Evolutionary conservation across 2,113 vertebrate genomes (phyloP).

Genomic region (Ameiurus melas): DNA sequence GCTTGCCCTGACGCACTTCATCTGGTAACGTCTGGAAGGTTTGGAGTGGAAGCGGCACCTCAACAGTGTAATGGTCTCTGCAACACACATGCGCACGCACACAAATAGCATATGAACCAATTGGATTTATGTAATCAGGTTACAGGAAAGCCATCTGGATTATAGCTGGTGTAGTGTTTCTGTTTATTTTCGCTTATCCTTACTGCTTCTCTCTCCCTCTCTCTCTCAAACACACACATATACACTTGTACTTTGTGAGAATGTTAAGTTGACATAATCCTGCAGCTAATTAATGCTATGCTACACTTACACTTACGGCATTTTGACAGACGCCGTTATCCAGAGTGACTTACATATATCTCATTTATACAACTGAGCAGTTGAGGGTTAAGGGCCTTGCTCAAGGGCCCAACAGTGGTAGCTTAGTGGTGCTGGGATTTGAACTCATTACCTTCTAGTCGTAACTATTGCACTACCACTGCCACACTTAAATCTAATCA

Average conservation of each 20-base stretch:
- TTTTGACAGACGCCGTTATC: too few relatives aligned
- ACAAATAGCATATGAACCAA: not conserved
- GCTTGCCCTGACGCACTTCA: constrained; percentile 89
- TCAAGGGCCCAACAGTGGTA: too few relatives aligned
- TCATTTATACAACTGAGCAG: too few relatives aligned
- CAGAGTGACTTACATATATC: too few relatives aligned
- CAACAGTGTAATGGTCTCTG: constrained; percentile 88
- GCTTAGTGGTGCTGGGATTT: too few relatives aligned
- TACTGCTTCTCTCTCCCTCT: not conserved
- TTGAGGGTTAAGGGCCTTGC: too few relatives aligned
- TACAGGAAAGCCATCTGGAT: not conserved
- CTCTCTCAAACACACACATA: not conserved
- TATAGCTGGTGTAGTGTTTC: not conserved
- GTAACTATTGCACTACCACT: too few relatives aligned
- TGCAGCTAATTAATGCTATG: not conserved
- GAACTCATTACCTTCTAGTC: too few relatives aligned
- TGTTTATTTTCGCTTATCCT: too few relatives aligned
- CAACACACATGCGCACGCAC: not conserved
- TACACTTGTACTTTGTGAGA: not conserved
- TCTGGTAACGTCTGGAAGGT: constrained; percentile 87
- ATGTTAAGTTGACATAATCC: too few relatives aligned
- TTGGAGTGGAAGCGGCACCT: constrained; percentile 86
- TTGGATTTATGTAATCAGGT: not conserved
- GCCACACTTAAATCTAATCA: not conserved
- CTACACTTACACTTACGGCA: not conserved